A percentile compares a stretch with the other conserved stretches of the same genome.
Evolutionary conservation across 2,113 vertebrate genomes (phyloP).

Genomic region (Crotalus tigris): DNA sequence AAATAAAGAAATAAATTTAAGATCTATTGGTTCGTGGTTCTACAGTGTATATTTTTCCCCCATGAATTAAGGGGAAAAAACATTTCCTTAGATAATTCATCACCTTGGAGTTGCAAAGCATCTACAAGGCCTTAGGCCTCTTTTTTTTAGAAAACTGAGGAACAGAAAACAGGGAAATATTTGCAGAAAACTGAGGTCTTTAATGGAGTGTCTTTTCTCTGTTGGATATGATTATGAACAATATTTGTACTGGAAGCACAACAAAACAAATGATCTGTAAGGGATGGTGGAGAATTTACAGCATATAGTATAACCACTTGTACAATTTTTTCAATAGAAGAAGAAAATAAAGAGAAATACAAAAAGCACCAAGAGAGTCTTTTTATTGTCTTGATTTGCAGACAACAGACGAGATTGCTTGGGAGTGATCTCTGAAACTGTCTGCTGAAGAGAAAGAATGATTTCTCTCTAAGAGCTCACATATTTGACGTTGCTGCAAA

Average conservation of each 20-base stretch:
- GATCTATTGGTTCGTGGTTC: not conserved
- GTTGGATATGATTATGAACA: slow-evolving; percentile 4
- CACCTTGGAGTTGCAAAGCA: slow-evolving; percentile 9
- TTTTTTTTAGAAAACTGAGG: slow-evolving; percentile 27
- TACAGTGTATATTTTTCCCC: not conserved
- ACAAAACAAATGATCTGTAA: slow-evolving; percentile 9
- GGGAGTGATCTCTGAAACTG: not conserved
- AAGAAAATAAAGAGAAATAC: slow-evolving; percentile 14
- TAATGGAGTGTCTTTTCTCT: not conserved
- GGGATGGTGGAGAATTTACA: not conserved
- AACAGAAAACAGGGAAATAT: slow-evolving; percentile 1
- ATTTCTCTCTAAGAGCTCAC: not conserved
- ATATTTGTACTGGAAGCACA: not conserved
- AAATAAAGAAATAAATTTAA: not conserved
- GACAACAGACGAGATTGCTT: not conserved
- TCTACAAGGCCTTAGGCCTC: not conserved
- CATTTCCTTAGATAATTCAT: not conserved
- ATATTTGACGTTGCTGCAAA: not conserved
- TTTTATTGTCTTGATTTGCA: slow-evolving; percentile 4
- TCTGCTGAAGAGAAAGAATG: not conserved
- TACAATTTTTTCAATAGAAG: not conserved
- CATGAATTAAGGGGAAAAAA: not conserved
- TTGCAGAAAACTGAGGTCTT: not conserved
- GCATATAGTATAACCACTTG: not conserved
- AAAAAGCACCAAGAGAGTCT: not conserved